Conservation (phyloP, 2,113 vertebrate genomes). For the Solea senegalensis region DNA sequence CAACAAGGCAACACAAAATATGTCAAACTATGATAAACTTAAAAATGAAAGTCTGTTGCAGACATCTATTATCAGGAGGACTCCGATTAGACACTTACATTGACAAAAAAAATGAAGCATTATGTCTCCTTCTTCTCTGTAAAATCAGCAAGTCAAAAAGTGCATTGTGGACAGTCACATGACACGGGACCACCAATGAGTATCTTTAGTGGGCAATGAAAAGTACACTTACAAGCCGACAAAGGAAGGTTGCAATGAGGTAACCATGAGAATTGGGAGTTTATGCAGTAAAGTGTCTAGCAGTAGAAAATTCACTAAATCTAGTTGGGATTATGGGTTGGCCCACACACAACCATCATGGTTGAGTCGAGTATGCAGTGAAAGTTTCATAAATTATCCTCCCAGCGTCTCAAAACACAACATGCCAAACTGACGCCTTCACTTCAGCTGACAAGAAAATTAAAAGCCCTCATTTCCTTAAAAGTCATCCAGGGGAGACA, state of each 20-base stretch:
- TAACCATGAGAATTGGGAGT: not conserved
- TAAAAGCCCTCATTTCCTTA: constrained; percentile 74
- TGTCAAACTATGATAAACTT: too few relatives aligned
- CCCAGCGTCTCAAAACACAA: constrained; percentile 58
- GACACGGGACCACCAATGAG: not conserved
- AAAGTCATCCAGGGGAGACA: constrained; percentile 57
- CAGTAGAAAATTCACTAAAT: constrained; percentile 49
- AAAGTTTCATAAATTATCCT: constrained; percentile 73
- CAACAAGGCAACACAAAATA: too few relatives aligned
- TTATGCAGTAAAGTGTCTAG: constrained; percentile 34
- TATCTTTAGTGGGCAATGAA: not conserved
- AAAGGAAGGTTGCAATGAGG: not conserved
- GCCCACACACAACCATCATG: constrained; percentile 65
- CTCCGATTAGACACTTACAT: too few relatives aligned
- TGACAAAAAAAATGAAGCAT: too few relatives aligned
- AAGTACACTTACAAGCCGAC: constrained; percentile 13
- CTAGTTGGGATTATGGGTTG: constrained; percentile 57
- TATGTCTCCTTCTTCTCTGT: not conserved
- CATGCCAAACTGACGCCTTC: constrained; percentile 65
- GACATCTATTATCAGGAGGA: too few relatives aligned
- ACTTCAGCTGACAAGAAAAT: constrained; percentile 70
- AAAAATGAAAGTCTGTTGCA: too few relatives aligned
- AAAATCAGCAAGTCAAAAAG: not conserved
- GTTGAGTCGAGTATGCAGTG: constrained; percentile 67
- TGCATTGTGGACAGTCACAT: not conserved